A percentile compares a stretch with the other conserved stretches of the same genome.
Conservation (phyloP, 2,888 invertebrate species). For the Chalcosyrphus nemorum region DNA sequence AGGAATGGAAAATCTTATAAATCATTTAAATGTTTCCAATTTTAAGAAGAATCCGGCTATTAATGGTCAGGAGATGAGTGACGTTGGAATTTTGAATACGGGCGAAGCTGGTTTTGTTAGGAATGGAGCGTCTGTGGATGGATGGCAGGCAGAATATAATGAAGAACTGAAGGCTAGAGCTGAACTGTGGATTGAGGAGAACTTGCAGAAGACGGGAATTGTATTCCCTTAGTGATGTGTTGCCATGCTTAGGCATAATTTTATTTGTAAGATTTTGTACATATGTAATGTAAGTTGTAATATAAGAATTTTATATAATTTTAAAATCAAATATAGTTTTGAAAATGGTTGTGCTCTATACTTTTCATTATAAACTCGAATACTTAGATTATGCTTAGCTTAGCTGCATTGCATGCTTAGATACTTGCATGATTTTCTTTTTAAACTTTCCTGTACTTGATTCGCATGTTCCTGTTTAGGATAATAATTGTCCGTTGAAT, state of each 20-base stretch:
- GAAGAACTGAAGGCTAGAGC: constrained; percentile 86
- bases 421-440: no score
- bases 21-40: constrained; percentile 90
- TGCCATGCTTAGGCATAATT: no score
- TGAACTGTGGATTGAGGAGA: constrained; percentile 87
- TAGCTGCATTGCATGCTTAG: no score
- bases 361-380: no score
- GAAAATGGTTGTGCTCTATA: no score
- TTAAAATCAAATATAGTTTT: no score
- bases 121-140: constrained; percentile 85
- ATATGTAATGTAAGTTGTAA: no score
- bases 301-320: no score
- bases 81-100: constrained; percentile 84
- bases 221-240: constrained; percentile 82
- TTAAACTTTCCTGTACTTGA: no score
- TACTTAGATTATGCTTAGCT: no score
- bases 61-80: constrained; percentile 86
- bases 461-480: no score
- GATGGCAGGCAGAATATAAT: constrained; percentile 89
- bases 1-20: constrained; percentile 85
- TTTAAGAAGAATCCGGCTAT: constrained; percentile 92
- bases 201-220: constrained; percentile 85
- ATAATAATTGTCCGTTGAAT: no score
- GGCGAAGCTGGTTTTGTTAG: constrained; percentile 86
- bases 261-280: not conserved